Percentiles rank a stretch among this genome's conserved stretches.
phyloP scores from a whole-genome alignment of 2,888 invertebrate species.

The Graphium colonna region DNA sequence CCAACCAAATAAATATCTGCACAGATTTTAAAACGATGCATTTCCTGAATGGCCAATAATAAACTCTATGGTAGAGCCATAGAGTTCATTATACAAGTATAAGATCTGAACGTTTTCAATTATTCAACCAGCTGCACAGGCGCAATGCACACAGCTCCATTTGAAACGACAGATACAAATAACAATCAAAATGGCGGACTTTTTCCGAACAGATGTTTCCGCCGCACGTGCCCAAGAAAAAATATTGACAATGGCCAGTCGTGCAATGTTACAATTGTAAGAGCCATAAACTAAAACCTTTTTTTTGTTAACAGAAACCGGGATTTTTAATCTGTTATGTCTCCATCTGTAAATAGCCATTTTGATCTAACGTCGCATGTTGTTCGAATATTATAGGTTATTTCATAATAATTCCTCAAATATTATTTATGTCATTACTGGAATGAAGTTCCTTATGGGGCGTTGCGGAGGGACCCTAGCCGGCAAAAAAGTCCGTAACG shows the following conservation, averaged over 20 bases:
- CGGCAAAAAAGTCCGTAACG: too few species aligned
- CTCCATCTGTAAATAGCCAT: too few species aligned
- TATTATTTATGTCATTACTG: too few species aligned
- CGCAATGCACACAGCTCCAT: background rate
- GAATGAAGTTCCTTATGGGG: too few species aligned
- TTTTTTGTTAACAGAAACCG: background rate
- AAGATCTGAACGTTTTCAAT: background rate
- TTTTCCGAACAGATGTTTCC: constrained; percentile 12
- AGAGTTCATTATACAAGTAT: too few species aligned
- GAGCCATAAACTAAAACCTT: constrained; percentile 4
- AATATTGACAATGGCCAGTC: constrained; percentile 10
- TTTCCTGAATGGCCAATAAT: background rate
- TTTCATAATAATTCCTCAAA: too few species aligned
- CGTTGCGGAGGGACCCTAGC: too few species aligned
- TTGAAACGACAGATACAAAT: background rate
- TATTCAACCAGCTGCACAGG: background rate
- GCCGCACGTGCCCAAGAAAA: constrained; percentile 13
- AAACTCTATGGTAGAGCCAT: background rate
- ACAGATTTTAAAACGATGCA: background rate
- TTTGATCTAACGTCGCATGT: too few species aligned
- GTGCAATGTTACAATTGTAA: constrained; percentile 14
- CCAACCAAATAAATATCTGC: background rate
- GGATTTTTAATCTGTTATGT: background rate
- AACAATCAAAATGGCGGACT: background rate
- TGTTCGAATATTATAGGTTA: too few species aligned